These are phyloP conservation scores for Drosophila vallismaia DNA, from an alignment of 2,888 invertebrate genomes.

Conservation along the genomic window DNA sequence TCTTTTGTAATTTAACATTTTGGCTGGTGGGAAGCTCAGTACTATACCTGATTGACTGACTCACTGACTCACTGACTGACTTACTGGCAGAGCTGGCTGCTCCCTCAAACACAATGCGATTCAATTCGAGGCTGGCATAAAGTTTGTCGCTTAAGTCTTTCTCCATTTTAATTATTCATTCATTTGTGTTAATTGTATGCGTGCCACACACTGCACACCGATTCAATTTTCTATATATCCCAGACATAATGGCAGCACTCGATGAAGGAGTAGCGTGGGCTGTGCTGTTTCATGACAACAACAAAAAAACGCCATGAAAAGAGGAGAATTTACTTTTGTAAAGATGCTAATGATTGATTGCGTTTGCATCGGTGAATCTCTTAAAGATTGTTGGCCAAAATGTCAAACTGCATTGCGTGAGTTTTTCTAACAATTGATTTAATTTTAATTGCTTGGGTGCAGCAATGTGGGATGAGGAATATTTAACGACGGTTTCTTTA, in stretches of 20 bases:
- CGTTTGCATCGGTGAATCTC: slow-evolving; percentile 58
- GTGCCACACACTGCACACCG: slow-evolving; percentile 56
- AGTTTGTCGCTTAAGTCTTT: slow-evolving; percentile 74
- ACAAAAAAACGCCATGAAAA: slow-evolving; percentile 35
- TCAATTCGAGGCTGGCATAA: slow-evolving; percentile 35
- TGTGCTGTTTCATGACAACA: slow-evolving; percentile 41
- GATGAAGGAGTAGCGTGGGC: slow-evolving; percentile 57
- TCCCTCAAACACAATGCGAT: slow-evolving; percentile 55
- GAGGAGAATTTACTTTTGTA: slow-evolving; percentile 67
- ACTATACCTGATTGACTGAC: slow-evolving; percentile 16
- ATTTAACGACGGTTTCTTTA: background rate
- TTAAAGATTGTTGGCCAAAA: slow-evolving; percentile 47
- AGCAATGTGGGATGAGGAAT: slow-evolving; percentile 14
- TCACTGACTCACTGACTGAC: slow-evolving; percentile 21
- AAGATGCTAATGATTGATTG: slow-evolving; percentile 76
- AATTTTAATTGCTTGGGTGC: slow-evolving; percentile 43
- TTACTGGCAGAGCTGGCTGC: slow-evolving; percentile 53
- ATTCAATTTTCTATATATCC: slow-evolving; percentile 56
- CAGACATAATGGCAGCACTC: slow-evolving; percentile 78
- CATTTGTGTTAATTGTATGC: slow-evolving; percentile 76
- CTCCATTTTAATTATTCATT: slow-evolving; percentile 67
- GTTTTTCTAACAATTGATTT: slow-evolving; percentile 32
- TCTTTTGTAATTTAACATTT: slow-evolving; percentile 63
- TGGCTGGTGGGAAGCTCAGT: slow-evolving; percentile 67
- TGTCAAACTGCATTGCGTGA: slow-evolving; percentile 67